Base-by-base conservation (phyloP, 2,888 invertebrate species). In the Apotomis capreana region DNA sequence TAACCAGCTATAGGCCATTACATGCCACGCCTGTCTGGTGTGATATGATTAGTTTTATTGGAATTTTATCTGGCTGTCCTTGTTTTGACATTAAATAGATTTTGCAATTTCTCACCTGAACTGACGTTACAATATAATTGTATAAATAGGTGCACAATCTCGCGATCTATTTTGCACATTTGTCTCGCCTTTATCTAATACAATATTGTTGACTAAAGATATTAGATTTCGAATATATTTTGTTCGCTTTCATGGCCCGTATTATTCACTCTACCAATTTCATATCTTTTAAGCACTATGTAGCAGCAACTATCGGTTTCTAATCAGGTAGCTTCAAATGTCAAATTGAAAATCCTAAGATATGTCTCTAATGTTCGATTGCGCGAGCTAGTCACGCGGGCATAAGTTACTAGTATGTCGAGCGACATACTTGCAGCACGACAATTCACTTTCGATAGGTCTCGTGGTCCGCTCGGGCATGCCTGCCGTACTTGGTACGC, bases 391-490 rank as follows among this genome's bases (percentile, higher is more conserved):
- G 88, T 89, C 90, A 90, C 89, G 79, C 82, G 78, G 77, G 78
- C 77, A 76, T 78, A 80, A 80, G 77, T 80, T 71, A 73, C 73
- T 76, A 76, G 70, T 82, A 85, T 85, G 84, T 84, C 82, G 79
- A 81, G 85, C 82, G 88, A 89, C 83, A 86, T 87, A 83, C 79
- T 78, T 79, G 79, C 74, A 76, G 82, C 87, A 86, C 83, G 85
- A 88, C 89, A 89, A 87, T 90, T 92, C 89, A 90, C 90, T 92
- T 91, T 93, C 90, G 87, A 87, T 84, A 80, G 78, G 80, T 82
- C 83, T 89, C 91, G 89, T 91, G 92, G 87, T 87, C 82, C 87
- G 89, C 79, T 83, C 83, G 79, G 78, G 84, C 89, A 88, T 89
- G 84, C 86, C 83, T 86, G 84, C 87, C 87, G 87, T 87, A 87